Conservation (phyloP, 2,797 vertebrate genomes). For the Synaphobranchus kaupii region DNA sequence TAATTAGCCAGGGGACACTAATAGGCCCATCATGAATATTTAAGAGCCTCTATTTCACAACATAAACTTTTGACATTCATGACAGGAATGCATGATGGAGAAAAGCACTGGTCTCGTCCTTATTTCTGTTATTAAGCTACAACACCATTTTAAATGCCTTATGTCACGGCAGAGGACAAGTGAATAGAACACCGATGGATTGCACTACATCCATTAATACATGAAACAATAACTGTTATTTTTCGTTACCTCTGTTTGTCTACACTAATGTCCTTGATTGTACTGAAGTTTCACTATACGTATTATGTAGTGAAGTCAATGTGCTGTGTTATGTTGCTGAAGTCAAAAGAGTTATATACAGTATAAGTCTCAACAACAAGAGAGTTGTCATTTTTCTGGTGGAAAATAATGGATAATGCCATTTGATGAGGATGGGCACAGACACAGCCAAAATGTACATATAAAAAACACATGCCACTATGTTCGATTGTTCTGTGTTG, state of each 20-base stretch:
- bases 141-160: neutral
- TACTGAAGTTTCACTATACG: neutral
- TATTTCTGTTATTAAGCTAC: neutral
- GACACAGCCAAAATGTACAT: too few species aligned
- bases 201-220: neutral
- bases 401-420: neutral
- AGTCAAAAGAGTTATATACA: neutral
- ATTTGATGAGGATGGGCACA: neutral
- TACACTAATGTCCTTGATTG: neutral
- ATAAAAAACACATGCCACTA: too few species aligned
- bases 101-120: neutral
- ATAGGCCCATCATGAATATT: slow-evolving; percentile 63
- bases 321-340: neutral
- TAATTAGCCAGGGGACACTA: slow-evolving; percentile 84
- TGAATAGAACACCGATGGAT: neutral
- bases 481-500: too few species aligned
- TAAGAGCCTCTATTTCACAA: slow-evolving; percentile 72
- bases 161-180: neutral
- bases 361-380: neutral
- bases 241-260: neutral
- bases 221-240: neutral
- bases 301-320: neutral
- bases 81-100: slow-evolving; percentile 65
- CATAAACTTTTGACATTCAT: slow-evolving; percentile 71
- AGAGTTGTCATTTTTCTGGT: neutral